Conservation (phyloP, 2,797 vertebrate genomes). For the Coilia nasus region DNA sequence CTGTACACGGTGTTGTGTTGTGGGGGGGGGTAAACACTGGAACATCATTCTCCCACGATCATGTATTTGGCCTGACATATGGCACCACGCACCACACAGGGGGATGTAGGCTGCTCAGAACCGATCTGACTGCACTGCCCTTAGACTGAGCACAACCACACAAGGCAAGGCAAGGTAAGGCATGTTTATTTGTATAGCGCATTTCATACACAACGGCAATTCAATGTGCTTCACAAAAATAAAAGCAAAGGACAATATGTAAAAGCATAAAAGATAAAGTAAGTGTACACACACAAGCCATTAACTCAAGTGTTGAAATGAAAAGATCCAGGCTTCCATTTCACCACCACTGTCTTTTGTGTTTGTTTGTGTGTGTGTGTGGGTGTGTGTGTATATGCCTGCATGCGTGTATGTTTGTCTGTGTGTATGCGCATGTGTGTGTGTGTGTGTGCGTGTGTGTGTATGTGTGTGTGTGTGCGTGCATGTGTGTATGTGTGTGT, state of each 20-base stretch:
- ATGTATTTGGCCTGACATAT: neutral
- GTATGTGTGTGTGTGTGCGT: neutral
- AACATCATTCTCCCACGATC: neutral
- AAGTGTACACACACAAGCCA: too few relatives aligned
- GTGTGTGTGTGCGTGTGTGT: neutral
- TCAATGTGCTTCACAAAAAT: too few relatives aligned
- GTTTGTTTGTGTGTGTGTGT: neutral
- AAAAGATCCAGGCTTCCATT: neutral
- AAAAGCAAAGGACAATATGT: too few relatives aligned
- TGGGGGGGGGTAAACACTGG: neutral
- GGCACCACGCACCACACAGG: neutral
- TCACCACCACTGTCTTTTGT: neutral
- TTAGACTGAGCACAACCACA: neutral
- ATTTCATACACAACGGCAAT: too few relatives aligned
- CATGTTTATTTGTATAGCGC: too few relatives aligned
- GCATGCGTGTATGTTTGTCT: neutral
- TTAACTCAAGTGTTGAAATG: constrained; percentile 21
- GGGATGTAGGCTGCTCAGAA: neutral
- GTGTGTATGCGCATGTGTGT: neutral
- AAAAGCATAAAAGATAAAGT: too few relatives aligned
- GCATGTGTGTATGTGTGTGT: neutral
- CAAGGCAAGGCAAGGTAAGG: too few relatives aligned
- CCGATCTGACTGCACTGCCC: neutral
- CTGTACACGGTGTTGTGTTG: neutral
- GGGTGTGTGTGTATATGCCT: neutral